A percentile compares a stretch with the other conserved stretches of the same genome.
Evolutionary conservation across 2,888 invertebrate genomes (phyloP).

Genomic region (Aporophyla nigra): DNA sequence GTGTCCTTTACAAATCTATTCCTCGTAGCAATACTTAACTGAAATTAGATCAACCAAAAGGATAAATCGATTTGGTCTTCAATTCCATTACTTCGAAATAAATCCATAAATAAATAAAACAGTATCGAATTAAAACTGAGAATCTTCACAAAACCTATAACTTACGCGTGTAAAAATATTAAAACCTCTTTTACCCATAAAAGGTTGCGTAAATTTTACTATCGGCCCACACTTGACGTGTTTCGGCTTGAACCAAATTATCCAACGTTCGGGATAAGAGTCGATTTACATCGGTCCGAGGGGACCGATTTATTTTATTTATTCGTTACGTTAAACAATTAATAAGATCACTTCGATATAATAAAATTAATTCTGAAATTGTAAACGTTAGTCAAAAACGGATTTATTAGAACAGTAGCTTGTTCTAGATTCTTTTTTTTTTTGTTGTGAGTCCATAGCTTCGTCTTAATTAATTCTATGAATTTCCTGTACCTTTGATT

Average conservation of each 20-base stretch:
- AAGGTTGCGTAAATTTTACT: constrained; percentile 67
- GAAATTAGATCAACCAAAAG: neutral
- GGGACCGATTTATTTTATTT: constrained; percentile 61
- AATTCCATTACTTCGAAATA: neutral
- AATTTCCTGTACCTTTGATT: too few species aligned
- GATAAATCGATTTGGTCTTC: neutral
- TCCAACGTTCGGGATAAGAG: constrained; percentile 52
- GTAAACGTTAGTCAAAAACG: constrained; percentile 6
- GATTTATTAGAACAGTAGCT: neutral
- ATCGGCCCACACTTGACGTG: constrained; percentile 63
- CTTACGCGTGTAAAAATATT: constrained; percentile 56
- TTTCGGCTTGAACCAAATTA: constrained; percentile 62
- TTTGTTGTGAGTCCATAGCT: too few species aligned
- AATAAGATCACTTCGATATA: constrained; percentile 28
- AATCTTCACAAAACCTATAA: constrained; percentile 47
- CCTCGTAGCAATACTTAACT: neutral
- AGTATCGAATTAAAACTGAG: constrained; percentile 47
- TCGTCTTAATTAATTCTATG: too few species aligned
- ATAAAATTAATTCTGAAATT: constrained; percentile 23
- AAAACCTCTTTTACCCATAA: constrained; percentile 61
- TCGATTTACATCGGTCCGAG: constrained; percentile 48
- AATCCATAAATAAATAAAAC: constrained; percentile 45
- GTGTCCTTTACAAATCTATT: neutral
- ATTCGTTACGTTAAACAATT: constrained; percentile 55
- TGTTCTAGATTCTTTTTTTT: too few species aligned